A percentile compares a stretch with the other conserved stretches of the same genome.
These are phyloP conservation scores for Phasianus colchicus DNA, from an alignment of 2,113 vertebrate species.

Conservation along the genomic window DNA sequence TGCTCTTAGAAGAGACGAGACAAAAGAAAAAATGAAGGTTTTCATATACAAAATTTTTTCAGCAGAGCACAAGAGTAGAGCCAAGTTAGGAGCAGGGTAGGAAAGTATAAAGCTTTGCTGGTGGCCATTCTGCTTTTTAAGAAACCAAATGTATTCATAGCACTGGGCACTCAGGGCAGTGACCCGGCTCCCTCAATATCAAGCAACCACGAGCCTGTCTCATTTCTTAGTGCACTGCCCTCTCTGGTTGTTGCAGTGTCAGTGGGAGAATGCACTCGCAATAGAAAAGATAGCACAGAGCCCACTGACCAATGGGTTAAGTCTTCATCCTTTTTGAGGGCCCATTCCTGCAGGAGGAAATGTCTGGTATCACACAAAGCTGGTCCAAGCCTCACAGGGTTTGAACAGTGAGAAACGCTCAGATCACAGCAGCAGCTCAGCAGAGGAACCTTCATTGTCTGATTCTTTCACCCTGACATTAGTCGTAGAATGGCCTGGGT, in stretches of 20 bases:
- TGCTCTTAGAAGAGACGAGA: not conserved
- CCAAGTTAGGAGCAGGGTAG: not conserved
- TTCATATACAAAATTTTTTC: not conserved
- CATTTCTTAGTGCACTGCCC: not conserved
- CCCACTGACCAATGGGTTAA: not conserved
- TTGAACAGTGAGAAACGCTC: not conserved
- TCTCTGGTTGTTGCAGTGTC: not conserved
- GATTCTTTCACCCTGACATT: not conserved
- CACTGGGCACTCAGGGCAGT: not conserved
- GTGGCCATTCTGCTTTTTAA: not conserved
- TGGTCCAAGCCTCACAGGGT: not conserved
- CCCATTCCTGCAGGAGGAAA: not conserved
- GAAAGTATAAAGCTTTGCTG: not conserved
- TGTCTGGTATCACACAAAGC: not conserved
- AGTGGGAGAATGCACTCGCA: not conserved
- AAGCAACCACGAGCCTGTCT: accelerated
- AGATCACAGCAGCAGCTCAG: not conserved
- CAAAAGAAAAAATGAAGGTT: not conserved
- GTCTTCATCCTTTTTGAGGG: not conserved
- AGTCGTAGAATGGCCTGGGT: too few species aligned
- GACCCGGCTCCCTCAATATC: not conserved
- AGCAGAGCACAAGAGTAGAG: not conserved
- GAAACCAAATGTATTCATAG: not conserved
- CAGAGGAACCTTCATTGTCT: not conserved
- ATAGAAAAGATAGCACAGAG: not conserved